These are phyloP conservation scores for Strix uralensis DNA, from an alignment of 2,113 vertebrate genomes.

Conservation along the genomic window DNA sequence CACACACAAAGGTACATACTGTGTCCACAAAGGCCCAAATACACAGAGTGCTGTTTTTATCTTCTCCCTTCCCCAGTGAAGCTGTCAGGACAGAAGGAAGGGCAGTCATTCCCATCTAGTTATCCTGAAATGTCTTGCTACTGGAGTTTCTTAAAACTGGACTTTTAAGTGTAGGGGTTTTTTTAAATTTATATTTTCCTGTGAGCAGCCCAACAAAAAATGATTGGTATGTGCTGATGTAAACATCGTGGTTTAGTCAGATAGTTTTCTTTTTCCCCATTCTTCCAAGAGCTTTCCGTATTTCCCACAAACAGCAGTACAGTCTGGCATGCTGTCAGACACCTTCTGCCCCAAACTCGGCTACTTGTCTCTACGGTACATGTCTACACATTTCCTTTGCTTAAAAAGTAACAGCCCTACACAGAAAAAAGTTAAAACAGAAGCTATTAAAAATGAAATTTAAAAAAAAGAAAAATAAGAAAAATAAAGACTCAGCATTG, in stretches of 20 bases:
- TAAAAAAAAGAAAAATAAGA: neutral
- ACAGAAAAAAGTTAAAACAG: neutral
- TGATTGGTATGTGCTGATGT: conserved; percentile 53
- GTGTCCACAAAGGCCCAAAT: neutral
- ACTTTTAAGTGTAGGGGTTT: neutral
- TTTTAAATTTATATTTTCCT: neutral
- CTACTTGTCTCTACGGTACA: neutral
- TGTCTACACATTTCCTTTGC: neutral
- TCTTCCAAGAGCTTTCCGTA: conserved; percentile 15
- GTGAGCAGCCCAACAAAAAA: conserved; percentile 24
- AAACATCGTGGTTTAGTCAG: conserved; percentile 58
- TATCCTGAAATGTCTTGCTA: neutral
- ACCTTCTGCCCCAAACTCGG: neutral
- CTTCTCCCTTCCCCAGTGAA: neutral
- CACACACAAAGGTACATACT: neutral
- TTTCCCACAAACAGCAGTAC: conserved; percentile 51
- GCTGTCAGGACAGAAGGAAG: neutral
- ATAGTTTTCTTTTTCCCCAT: neutral
- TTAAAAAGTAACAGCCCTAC: neutral
- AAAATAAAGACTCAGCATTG: neutral
- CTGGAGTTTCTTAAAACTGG: conserved; percentile 5
- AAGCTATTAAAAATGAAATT: neutral
- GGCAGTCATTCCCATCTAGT: neutral
- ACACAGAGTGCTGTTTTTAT: neutral
- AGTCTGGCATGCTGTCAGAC: conserved; percentile 3